These are phyloP conservation scores for Stigmatopora nigra DNA, from an alignment of 2,113 vertebrate species.

Conservation along the genomic window DNA sequence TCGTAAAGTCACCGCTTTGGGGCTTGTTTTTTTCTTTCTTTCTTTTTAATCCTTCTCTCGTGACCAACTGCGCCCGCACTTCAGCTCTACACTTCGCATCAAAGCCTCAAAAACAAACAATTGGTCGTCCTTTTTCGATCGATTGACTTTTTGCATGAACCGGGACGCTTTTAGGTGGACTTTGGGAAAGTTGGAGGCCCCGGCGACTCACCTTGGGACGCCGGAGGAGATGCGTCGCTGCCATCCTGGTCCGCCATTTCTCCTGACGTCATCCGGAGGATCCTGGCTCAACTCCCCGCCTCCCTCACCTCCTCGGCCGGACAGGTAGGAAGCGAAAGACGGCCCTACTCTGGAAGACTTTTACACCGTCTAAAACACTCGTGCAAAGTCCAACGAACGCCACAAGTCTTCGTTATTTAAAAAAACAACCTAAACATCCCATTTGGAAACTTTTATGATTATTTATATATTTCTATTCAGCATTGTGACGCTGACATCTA, in stretches of 20 bases:
- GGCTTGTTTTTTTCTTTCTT: constrained; percentile 48
- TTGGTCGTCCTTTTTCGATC: no score
- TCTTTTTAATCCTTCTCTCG: constrained; percentile 59
- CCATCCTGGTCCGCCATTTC: constrained; percentile 75
- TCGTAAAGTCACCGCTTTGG: constrained; percentile 27
- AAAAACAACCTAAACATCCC: neutral
- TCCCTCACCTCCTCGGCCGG: neutral
- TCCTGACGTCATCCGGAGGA: constrained; percentile 66
- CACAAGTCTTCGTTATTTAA: neutral
- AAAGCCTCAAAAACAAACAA: neutral
- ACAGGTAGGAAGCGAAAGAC: neutral
- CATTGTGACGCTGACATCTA: constrained; percentile 39
- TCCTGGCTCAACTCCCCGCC: constrained; percentile 39
- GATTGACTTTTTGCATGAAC: neutral
- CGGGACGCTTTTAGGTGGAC: constrained; percentile 4
- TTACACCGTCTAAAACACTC: neutral
- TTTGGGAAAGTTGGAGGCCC: constrained; percentile 6
- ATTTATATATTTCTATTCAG: neutral
- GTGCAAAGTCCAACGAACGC: neutral
- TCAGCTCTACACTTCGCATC: constrained; percentile 6
- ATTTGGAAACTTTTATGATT: neutral
- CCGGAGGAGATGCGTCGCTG: constrained; percentile 62
- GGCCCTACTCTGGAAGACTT: neutral
- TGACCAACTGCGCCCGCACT: constrained; percentile 39
- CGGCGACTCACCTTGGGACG: constrained; percentile 68